phyloP scores from a whole-genome alignment of 2,113 vertebrate species.

The Xiphorhynchus elegans region DNA sequence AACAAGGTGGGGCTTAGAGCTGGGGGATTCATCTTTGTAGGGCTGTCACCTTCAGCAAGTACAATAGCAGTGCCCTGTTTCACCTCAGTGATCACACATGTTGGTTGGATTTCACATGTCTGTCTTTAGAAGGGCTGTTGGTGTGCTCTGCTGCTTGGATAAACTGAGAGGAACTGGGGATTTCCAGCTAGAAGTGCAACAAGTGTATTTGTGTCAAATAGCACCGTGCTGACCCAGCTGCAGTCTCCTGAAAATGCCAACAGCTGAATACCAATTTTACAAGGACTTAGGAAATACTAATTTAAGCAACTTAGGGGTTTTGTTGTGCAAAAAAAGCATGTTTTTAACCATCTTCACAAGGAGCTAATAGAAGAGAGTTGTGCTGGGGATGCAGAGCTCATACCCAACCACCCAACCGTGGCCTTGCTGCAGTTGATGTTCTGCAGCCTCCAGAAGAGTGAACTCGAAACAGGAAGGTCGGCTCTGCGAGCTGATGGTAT shows the following conservation, averaged over 20 bases:
- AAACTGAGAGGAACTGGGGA: constrained; percentile 17
- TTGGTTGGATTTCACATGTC: constrained; percentile 16
- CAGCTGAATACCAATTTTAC: constrained; percentile 19
- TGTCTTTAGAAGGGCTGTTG: constrained; percentile 34
- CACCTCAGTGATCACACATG: not conserved
- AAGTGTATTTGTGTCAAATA: constrained; percentile 76
- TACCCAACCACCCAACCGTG: not conserved
- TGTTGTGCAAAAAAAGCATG: not conserved
- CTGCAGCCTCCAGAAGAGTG: not conserved
- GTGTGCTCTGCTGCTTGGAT: constrained; percentile 45
- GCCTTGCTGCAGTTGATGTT: not conserved
- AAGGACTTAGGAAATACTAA: constrained; percentile 60
- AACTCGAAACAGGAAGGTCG: constrained; percentile 35
- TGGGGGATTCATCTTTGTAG: not conserved
- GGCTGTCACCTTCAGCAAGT: not conserved
- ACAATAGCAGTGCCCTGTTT: not conserved
- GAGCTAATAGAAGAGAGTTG: not conserved
- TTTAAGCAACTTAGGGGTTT: not conserved
- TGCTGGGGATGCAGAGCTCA: constrained; percentile 21
- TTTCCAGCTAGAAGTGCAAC: constrained; percentile 51
- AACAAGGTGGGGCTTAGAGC: not conserved
- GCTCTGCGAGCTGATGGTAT: constrained; percentile 23
- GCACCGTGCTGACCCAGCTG: constrained; percentile 32
- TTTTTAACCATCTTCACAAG: constrained; percentile 31
- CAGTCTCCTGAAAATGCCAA: constrained; percentile 18